Evolutionary conservation across 2,888 invertebrate genomes (phyloP).

Genomic region (Sipha maydis): DNA sequence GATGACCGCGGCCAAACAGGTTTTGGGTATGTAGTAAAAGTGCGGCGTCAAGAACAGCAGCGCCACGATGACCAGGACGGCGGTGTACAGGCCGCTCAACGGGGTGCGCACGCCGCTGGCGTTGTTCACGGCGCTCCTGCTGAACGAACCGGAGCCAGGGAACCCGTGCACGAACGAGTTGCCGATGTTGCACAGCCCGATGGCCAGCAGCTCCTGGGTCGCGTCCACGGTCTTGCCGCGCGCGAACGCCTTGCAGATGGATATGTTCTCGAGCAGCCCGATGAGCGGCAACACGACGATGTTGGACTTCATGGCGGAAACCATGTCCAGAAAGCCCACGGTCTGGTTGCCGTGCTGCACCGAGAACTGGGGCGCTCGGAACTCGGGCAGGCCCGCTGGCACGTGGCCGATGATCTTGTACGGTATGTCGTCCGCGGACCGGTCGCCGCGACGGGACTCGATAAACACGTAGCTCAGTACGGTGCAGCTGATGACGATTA

Average conservation of each 20-base stretch:
- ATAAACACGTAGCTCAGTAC: constrained; percentile 75
- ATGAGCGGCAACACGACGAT: constrained; percentile 87
- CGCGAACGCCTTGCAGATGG: constrained; percentile 92
- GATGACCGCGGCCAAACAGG: constrained; percentile 88
- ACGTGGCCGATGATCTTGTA: constrained; percentile 71
- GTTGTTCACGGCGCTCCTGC: constrained; percentile 88
- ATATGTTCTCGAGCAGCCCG: constrained; percentile 88
- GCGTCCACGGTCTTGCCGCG: constrained; percentile 84
- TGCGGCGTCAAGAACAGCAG: constrained; percentile 87
- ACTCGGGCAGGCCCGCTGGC: constrained; percentile 78
- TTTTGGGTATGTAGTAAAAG: constrained; percentile 87
- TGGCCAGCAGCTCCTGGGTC: constrained; percentile 89
- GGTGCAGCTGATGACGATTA: constrained; percentile 80
- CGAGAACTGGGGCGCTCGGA: constrained; percentile 77
- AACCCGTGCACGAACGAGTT: constrained; percentile 89
- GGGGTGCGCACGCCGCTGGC: constrained; percentile 90
- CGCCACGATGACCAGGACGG: constrained; percentile 82
- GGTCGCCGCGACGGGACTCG: not conserved
- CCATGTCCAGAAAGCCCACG: constrained; percentile 77
- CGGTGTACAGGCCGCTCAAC: constrained; percentile 83
- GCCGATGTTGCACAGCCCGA: constrained; percentile 82
- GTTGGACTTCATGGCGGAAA: constrained; percentile 83
- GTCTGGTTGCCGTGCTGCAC: constrained; percentile 72
- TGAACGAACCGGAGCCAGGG: constrained; percentile 85
- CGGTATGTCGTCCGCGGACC: not conserved